Percentiles rank a stretch among this genome's conserved stretches.
These are phyloP conservation scores for Tetanocera ferruginea DNA, from an alignment of 2,888 invertebrate genomes.

Conservation along the genomic window DNA sequence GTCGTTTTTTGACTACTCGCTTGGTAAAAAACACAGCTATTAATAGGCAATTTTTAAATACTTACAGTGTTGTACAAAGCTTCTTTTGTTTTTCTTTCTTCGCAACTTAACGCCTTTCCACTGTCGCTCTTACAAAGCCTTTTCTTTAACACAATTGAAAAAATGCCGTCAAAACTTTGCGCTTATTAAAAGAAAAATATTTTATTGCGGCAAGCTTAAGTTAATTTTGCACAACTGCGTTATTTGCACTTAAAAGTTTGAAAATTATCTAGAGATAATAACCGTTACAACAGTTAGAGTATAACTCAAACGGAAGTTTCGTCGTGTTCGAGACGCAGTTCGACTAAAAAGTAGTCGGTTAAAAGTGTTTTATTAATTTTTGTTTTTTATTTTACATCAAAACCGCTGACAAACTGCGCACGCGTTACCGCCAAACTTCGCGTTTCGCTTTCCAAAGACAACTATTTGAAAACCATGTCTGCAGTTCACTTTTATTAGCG, in stretches of 20 bases:
- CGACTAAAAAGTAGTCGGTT: neutral
- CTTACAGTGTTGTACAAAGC: too few relatives aligned
- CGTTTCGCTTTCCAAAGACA: constrained; percentile 16
- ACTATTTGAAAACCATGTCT: constrained; percentile 12
- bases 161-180: too few relatives aligned
- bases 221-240: constrained; percentile 14
- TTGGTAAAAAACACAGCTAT: too few relatives aligned
- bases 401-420: neutral
- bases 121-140: too few relatives aligned
- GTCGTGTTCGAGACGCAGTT: constrained; percentile 2
- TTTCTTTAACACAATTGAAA: too few relatives aligned
- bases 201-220: neutral
- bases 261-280: constrained; percentile 5
- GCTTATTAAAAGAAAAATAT: too few relatives aligned
- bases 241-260: neutral
- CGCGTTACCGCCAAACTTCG: neutral
- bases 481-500: constrained; percentile 31
- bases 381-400: neutral
- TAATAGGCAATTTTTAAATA: too few relatives aligned
- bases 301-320: constrained; percentile 25
- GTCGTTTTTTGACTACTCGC: too few relatives aligned
- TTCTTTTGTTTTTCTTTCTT: too few relatives aligned
- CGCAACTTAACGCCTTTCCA: too few relatives aligned
- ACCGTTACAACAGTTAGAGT: constrained; percentile 17
- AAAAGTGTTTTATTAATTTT: neutral